phyloP scores from a whole-genome alignment of 2,888 invertebrate species.

The Pterostichus niger region DNA sequence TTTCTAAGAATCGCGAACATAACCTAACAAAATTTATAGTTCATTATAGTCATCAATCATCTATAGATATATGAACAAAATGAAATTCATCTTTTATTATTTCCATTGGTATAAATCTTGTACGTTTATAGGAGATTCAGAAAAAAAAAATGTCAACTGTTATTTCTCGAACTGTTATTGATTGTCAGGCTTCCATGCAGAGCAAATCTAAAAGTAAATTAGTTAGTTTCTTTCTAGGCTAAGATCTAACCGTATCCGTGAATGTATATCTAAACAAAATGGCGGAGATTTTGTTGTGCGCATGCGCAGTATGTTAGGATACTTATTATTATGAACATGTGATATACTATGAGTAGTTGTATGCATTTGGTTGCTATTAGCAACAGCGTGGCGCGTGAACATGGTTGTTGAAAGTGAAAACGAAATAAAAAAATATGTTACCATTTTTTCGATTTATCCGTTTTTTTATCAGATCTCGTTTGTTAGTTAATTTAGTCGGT shows the following conservation, averaged over 20 bases:
- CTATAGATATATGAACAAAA: not conserved
- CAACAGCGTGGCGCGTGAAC: not conserved
- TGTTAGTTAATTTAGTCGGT: slow-evolving; percentile 16
- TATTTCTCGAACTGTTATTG: slow-evolving; percentile 54
- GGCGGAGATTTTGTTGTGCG: slow-evolving; percentile 53
- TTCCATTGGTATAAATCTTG: too few relatives aligned
- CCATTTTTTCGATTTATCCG: slow-evolving; percentile 47
- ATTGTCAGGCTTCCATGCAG: slow-evolving; percentile 62
- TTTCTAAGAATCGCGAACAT: slow-evolving; percentile 13
- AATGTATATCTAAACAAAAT: slow-evolving; percentile 50
- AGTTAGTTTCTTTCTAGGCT: slow-evolving; percentile 56
- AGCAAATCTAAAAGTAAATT: slow-evolving; percentile 56
- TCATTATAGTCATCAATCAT: not conserved
- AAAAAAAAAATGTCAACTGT: slow-evolving; percentile 36
- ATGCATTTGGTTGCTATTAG: slow-evolving; percentile 25
- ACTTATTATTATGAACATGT: slow-evolving; percentile 63
- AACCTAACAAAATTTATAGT: not conserved
- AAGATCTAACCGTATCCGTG: slow-evolving; percentile 44
- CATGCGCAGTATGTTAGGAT: slow-evolving; percentile 53
- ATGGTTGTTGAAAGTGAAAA: slow-evolving; percentile 14
- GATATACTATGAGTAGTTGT: slow-evolving; percentile 58
- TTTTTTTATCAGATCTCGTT: slow-evolving; percentile 60
- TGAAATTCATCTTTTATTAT: too few relatives aligned
- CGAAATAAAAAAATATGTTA: slow-evolving; percentile 41
- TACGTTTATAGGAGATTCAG: not conserved